Percentiles rank a stretch among this genome's conserved stretches.
Evolutionary conservation across 1,140 invertebrate species (phyloP).

Genomic region (Cydia strobilella): DNA sequence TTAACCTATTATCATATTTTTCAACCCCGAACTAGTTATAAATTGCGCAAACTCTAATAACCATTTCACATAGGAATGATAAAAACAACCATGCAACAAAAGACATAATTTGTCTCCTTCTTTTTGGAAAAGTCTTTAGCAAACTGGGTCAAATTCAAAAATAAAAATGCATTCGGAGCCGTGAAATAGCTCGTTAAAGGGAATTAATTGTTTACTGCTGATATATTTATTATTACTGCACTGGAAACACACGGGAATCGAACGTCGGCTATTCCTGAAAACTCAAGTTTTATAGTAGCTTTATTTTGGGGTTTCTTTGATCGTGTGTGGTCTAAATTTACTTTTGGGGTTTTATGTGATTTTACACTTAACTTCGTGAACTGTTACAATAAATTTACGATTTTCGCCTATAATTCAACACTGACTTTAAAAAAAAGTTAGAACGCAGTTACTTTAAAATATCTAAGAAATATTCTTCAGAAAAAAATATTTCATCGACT

Average conservation of each 20-base stretch:
- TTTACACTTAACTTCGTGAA: constrained; percentile 29
- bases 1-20: constrained; percentile 14
- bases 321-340: constrained; percentile 62
- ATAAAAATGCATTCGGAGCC: constrained; percentile 47
- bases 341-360: constrained; percentile 34
- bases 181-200: constrained; percentile 52
- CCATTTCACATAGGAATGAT: constrained; percentile 8
- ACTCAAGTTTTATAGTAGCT: constrained; percentile 65
- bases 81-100: constrained; percentile 31
- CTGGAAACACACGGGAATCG: constrained; percentile 62
- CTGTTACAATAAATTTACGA: constrained; percentile 9
- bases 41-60: constrained; percentile 14
- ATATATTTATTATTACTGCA: constrained; percentile 74
- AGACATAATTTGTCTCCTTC: constrained; percentile 19
- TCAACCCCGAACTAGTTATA: background rate
- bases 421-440: background rate
- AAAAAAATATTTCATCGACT: too few relatives aligned
- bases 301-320: constrained; percentile 56
- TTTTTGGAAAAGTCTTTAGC: constrained; percentile 24
- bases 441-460: too few relatives aligned
- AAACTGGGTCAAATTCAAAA: constrained; percentile 46
- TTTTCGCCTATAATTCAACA: background rate
- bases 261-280: constrained; percentile 62
- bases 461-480: too few relatives aligned
- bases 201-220: constrained; percentile 61